Conservation (phyloP, 2,113 vertebrate species). For the Chrysochloris asiatica region DNA sequence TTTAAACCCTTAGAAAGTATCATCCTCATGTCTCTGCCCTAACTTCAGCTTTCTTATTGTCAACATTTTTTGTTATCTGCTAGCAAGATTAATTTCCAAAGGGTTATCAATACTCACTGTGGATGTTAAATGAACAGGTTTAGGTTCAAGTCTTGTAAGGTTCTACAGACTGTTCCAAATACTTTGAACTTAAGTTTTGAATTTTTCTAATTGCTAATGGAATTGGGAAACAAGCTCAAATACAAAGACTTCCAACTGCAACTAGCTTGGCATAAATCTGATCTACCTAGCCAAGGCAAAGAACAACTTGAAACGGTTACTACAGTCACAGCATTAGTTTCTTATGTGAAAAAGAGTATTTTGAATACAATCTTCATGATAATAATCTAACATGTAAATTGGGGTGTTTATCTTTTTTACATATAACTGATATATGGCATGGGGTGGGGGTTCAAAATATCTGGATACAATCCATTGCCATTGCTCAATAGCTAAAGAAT, state of each 20-base stretch:
- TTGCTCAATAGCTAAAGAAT: background rate
- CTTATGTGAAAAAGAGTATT: background rate
- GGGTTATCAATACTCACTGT: conserved; percentile 41
- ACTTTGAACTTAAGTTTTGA: conserved; percentile 73
- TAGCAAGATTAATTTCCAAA: conserved; percentile 66
- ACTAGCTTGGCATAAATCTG: conserved; percentile 34
- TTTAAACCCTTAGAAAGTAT: conserved; percentile 60
- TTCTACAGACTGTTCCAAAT: conserved; percentile 55
- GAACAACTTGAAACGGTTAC: conserved; percentile 35
- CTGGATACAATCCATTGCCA: background rate
- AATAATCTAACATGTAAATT: background rate
- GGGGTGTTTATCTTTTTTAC: background rate
- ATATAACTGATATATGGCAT: background rate
- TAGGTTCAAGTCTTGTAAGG: conserved; percentile 54
- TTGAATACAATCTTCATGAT: conserved; percentile 3
- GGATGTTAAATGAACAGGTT: conserved; percentile 59
- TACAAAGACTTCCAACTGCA: conserved; percentile 18
- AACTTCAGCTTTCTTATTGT: conserved; percentile 61
- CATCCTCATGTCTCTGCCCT: conserved; percentile 54
- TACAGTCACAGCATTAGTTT: conserved; percentile 36
- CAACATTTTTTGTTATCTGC: conserved; percentile 58
- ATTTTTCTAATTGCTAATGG: conserved; percentile 65
- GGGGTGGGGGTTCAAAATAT: background rate
- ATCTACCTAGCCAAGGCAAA: conserved; percentile 40
- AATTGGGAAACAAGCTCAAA: conserved; percentile 60